A percentile compares a stretch with the other conserved stretches of the same genome.
These are phyloP conservation scores for Balaeniceps rex DNA, from an alignment of 2,113 vertebrate genomes.

Conservation along the genomic window DNA sequence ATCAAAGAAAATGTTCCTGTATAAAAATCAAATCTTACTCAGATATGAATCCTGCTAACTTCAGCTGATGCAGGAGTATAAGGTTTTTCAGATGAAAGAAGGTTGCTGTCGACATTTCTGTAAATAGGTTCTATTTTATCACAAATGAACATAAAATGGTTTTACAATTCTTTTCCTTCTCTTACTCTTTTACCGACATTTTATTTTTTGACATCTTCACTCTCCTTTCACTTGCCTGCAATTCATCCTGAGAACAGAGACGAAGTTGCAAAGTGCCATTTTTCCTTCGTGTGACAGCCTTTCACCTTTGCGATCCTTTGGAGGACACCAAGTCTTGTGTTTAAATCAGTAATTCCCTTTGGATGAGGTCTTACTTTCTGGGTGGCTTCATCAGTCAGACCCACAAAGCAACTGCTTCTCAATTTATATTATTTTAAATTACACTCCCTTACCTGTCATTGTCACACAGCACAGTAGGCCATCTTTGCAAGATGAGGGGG, in stretches of 20 bases:
- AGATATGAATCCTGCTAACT: not conserved
- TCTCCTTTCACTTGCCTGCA: not conserved
- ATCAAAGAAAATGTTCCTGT: not conserved
- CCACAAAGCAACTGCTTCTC: not conserved
- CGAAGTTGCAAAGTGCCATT: not conserved
- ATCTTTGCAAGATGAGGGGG: not conserved
- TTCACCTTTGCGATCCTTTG: not conserved
- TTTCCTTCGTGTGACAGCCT: not conserved
- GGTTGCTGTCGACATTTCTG: not conserved
- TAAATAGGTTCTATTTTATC: not conserved
- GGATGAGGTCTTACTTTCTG: not conserved
- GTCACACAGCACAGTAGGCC: not conserved
- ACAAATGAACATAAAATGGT: not conserved
- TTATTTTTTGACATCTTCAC: not conserved
- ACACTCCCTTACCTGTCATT: not conserved
- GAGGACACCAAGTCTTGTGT: not conserved
- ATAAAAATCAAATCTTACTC: conserved; percentile 11
- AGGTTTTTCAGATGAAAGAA: not conserved
- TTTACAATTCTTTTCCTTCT: not conserved
- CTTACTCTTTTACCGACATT: not conserved
- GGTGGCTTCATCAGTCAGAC: conserved; percentile 25
- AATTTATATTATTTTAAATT: not conserved
- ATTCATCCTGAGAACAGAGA: not conserved
- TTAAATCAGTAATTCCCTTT: not conserved
- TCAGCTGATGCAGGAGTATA: not conserved